A percentile compares a stretch with the other conserved stretches of the same genome.
Conservation (phyloP, 2,797 vertebrate species). For the Myotis myotis region DNA sequence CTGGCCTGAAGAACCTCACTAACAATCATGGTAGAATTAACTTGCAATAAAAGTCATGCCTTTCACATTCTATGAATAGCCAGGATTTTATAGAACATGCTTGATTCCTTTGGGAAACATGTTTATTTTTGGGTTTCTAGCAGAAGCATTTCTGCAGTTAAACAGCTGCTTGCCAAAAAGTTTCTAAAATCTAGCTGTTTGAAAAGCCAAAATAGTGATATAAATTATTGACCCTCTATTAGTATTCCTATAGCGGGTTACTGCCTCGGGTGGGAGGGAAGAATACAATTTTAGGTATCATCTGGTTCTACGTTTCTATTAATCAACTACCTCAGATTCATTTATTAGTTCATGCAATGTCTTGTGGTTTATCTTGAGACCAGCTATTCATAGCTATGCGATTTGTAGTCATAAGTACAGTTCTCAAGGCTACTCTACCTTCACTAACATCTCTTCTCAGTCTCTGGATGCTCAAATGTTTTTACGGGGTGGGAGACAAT, state of each 20-base stretch:
- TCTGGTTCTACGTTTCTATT: not conserved
- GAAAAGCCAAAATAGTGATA: constrained; percentile 29
- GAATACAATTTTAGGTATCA: not conserved
- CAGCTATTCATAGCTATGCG: not conserved
- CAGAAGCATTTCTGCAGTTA: constrained; percentile 63
- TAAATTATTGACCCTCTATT: constrained; percentile 59
- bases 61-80: not conserved
- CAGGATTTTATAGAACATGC: constrained; percentile 36
- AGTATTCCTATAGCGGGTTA: not conserved
- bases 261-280: not conserved
- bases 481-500: not conserved
- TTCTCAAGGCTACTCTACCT: not conserved
- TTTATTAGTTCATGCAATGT: constrained; percentile 7
- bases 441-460: not conserved
- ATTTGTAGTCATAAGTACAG: not conserved
- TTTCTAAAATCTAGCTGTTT: constrained; percentile 60
- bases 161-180: constrained; percentile 66
- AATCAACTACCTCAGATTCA: not conserved
- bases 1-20: not conserved
- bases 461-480: not conserved
- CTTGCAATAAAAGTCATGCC: constrained; percentile 1
- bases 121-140: constrained; percentile 69
- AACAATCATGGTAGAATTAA: not conserved
- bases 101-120: constrained; percentile 45
- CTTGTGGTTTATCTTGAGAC: constrained; percentile 22